Evolutionary conservation across 2,797 vertebrate genomes (phyloP), one percentile per base, ranked within the genome.

Genomic region (Coracias cyanogaster): DNA sequence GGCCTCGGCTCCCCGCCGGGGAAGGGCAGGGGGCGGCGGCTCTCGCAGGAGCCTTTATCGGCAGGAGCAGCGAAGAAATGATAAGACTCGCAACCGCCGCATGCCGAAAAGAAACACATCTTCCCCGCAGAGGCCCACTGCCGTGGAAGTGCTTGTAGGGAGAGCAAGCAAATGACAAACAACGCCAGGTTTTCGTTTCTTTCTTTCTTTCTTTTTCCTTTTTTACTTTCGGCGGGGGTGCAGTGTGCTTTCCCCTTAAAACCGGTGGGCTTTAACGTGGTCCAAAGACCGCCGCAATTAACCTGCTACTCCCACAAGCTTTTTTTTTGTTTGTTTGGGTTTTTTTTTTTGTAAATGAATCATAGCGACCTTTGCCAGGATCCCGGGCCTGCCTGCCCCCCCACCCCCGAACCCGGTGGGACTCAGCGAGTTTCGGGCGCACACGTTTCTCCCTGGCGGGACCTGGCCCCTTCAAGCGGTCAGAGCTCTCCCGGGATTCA

Each of bases 331-430:
- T 39, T 4, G 15, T 35, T 60, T 74, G n/a, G n/a, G n/a, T n/a
- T n/a, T n/a, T n/a, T n/a, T n/a, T n/a, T n/a, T n/a, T n/a, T n/a
- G n/a, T 69, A 17, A 18, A 67, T n/a, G 4, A 22, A 41, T 51
- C 29, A 10, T 9, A 84, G 6, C 1, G 3, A 45, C 39, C 35
- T 86, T 62, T 70, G 31, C 45, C 12, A 24, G 15, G 8, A 52
- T 49, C 9, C 21, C 6, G 20, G 57, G 41, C 74, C 61, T 85
- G 45, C 35, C 12, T 91, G 33, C 2, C 5, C 7, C 60, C 8
- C n/a, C 10, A 7, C 1, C 2, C 8, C n/a, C 8, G 7, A 26
- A 4, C 6, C 4, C 6, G 2, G 5, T 6, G 10, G 19, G 5
- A 6, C 21, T 57, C 37, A 35, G 9, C 2, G 16, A 6, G 4